Evolutionary conservation across 2,797 vertebrate species (phyloP), one percentile per base, ranked within the genome.

Genomic region (Toxotes lorentzi): DNA sequence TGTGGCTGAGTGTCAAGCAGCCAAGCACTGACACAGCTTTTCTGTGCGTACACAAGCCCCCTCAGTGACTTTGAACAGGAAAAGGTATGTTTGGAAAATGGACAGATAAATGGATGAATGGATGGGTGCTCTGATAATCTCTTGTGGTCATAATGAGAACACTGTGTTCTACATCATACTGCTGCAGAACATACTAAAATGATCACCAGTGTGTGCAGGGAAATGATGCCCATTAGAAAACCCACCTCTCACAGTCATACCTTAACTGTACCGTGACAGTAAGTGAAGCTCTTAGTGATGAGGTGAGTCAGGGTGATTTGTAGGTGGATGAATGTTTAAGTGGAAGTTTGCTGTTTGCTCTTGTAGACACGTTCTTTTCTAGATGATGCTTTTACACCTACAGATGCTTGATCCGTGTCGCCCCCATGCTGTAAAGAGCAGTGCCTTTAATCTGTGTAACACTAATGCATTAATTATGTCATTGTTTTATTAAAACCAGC

Each of bases 61-160:
- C 8, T 35, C 41, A 43, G 51, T 34, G 60, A 48, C 6, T 54
- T 17, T 56, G 4, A 54, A 13, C 4, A 61, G 7, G 45, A 58
- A 62, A 8, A 38, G 38, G 7, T 17, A 21, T 34, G 43, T 24
- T 62, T 19, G 23, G n/a, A 68, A 83, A 51, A 61, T 50, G 35
- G 61, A 43, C 24, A 2, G 40, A 67, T 50, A 21, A 70, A 63
- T 63, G 16, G 11, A 43, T 60, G 9, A 47, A 41, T 73, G 45
- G 64, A 53, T 62, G 50, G 40, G 56, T 34, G 48, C 24, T 72
- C 41, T 34, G 71, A 79, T 70, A 74, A 70, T 76, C 32, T 73
- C 11, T 23, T 21, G 10, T 32, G 64, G 65, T 63, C 40, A 59
- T 54, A 57, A 78, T 53, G 65, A 62, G 59, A 79, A 79, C 51